Conservation (phyloP, 2,113 vertebrate genomes). For the Coturnix japonica region DNA sequence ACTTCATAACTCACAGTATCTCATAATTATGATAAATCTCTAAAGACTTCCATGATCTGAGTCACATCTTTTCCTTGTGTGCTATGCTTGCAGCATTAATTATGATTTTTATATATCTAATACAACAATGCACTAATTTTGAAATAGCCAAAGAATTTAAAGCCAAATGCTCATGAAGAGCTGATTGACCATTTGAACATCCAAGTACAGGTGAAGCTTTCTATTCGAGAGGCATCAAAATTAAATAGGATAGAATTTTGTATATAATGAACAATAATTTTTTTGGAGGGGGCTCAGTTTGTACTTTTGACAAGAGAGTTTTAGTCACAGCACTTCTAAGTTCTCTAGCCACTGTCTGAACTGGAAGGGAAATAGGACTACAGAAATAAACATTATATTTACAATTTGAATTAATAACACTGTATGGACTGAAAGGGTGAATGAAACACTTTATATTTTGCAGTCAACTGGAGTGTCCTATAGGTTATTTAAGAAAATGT, state of each 20-base stretch:
- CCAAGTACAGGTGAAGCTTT: neutral
- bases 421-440: neutral
- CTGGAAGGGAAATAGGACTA: neutral
- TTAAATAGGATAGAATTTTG: neutral
- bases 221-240: neutral
- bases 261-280: neutral
- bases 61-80: neutral
- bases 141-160: neutral
- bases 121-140: neutral
- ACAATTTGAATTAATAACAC: neutral
- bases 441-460: neutral
- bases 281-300: neutral
- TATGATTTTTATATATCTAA: neutral
- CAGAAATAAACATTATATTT: neutral
- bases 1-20: constrained; percentile 19
- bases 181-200: neutral
- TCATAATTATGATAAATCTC: constrained; percentile 25
- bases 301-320: neutral
- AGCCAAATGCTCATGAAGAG: neutral
- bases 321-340: neutral
- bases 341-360: neutral
- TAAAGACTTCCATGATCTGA: neutral
- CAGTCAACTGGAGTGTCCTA: neutral
- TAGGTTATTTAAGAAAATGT: neutral
- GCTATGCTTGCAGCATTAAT: neutral